Base-by-base conservation (phyloP, 2,888 invertebrate species). In the Drosophila anomalipes region DNA sequence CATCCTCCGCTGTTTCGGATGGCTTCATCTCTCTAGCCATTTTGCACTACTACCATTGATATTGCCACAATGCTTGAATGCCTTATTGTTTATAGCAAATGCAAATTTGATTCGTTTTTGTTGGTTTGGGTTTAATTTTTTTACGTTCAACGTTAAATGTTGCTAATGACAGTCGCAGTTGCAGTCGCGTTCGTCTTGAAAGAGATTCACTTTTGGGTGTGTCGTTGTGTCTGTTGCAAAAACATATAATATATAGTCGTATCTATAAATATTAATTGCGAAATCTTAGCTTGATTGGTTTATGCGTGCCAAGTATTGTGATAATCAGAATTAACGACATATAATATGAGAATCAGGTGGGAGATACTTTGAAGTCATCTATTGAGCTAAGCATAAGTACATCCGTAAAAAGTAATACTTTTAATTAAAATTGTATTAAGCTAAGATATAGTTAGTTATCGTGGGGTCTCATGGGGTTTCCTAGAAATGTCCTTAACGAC, bases 1-100 rank as follows among this genome's bases (percentile, higher is more conserved):
- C 47, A 69, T 52, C 28, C 52, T 51, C 51, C 51, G 19, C 19
- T 66, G 51, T 66, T 37, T 52, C 51, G 22, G 74, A 82, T 81
- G 76, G 76, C 83, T 81, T 70, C 58, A 82, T 67, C 79, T 68
- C 52, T 39, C 47, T 41, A 59, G 71, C 69, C 74, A 66, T 63
- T 59, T 66, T 59, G 54, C 52, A 71, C 72, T 57, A 51, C 35
- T 65, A 56, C 56, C 39, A 65, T 69, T 77, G 81, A 82, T 81
- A 81, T 61, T 47, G 74, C 73, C 60, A 64, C 77, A 73, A 51
- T 60, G 65, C 58, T 37, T 37, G 44, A 79, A 77, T 65, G 70
- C 70, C 67, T 77, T 81, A 81, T 79, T 81, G 78, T 81, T 79
- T 70, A 81, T 70, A 66, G 66, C 49, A 68, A 81, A 79, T 79